Evolutionary conservation across 2,113 vertebrate species (phyloP), one percentile per base, ranked within the genome.

Genomic region (Chunga burmeisteri): DNA sequence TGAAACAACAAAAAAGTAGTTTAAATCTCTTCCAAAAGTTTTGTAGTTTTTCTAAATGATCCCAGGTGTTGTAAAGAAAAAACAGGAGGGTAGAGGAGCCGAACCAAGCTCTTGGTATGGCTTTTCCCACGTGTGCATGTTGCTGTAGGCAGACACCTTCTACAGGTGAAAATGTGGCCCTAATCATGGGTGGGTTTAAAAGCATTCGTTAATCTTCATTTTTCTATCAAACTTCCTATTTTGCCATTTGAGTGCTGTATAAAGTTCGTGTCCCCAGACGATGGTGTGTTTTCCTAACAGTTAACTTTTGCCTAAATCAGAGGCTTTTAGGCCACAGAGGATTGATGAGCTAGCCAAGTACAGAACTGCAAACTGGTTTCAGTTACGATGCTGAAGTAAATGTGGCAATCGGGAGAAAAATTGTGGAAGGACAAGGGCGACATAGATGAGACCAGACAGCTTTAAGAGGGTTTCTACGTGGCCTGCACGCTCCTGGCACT

Each of bases 401-500:
- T 52, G 36, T 58, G 81, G 34, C 47, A 52, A 30, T 62, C 8
- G 75, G 34, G 25, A 22, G 10, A 82, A 42, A 71, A 92, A 47
- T 7, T 6, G 1, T 7, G 19, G 40, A 27, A 72, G 6, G 22
- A 36, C 25, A 49, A n/a, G 18, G 61, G 23, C 0, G 0, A 58
- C 11, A 4, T 1, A 40, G 34, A 27, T 38, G 42, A 86, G 59
- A 59, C 21, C 55, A 71, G 59, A 29, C 16, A 40, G n/a, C 38
- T 81, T 53, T 30, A 38, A 47, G 32, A 58, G 19, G 13, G 34
- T 47, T 72, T 32, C 36, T 36, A 1, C 4, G 11, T 6, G 2
- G 32, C 47, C 85, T 50, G 34, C 62, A 11, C 0, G 0, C n/a
- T 46, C 13, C 42, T 9, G 6, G 21, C 1, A 0, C n/a, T 44